Base-by-base conservation (phyloP, 1,140 invertebrate species). In the Ooceraea biroi region DNA sequence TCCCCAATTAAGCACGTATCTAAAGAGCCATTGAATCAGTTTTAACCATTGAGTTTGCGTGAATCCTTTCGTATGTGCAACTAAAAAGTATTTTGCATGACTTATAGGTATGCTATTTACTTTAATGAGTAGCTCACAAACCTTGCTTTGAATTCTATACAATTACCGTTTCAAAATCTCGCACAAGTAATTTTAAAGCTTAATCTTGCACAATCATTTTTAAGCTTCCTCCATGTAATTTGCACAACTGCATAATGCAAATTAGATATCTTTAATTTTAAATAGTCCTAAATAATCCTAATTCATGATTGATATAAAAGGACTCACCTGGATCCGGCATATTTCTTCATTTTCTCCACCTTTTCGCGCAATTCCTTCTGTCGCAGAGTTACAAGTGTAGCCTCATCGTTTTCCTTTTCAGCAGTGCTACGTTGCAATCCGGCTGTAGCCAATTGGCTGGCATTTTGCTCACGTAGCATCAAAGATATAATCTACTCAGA, bases 381-480 rank as follows among this genome's bases (percentile, higher is more conserved):
- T 57, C 97, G 95, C 14, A 97, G 95, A 50, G 95, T 94, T 25
- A 97, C 91, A 36, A 98, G 94, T 93, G 97, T 97, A 90, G 96
- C 96, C 91, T 98, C 97, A 94, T 99, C 98, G 86, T 96, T 95
- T 76, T 97, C 93, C 94, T 98, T 97, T 95, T 99, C 97, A 91
- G 96, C 95, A 65, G 96, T 94, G 94, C 96, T 97, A 85, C 98
- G 95, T 87, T 97, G 95, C 71, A 97, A 93, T 22, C 97, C 97
- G 30, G 97, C 96, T 93, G 95, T 95, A 25, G 98, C 98, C 88
- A 99, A 93, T 82, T 97, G 96, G 58, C 96, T 96, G 12, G 98
- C 96, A 90, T 96, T 97, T 95, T 99, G 98, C 93, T 98, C 97
- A 87, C 97, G 95, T 86, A 97, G 94, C 91, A 98, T 96, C 88